Evolutionary conservation across 37 sponge, comb jelly and placozoan genomes (phyloP).

Genomic region (Chondrosia reniformis): DNA sequence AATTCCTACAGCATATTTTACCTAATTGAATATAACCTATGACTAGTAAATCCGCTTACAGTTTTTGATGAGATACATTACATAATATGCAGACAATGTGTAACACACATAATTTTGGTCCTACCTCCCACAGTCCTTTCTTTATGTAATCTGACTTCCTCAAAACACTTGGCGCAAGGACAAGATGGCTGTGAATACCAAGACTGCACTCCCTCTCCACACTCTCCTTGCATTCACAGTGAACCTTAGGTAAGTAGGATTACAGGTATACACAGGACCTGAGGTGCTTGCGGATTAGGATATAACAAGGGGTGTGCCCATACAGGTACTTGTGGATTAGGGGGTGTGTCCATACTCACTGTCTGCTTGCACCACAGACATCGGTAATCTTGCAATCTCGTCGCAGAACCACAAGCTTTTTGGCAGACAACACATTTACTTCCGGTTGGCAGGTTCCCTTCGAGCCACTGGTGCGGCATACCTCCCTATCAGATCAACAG

Average conservation of each 20-base stretch:
- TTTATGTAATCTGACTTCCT: constrained; percentile 54
- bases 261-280: neutral
- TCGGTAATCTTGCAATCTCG: constrained; percentile 70
- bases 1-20: no score
- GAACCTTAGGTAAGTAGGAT: constrained; percentile 70
- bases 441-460: constrained; percentile 83
- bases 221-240: constrained; percentile 67
- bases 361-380: constrained; percentile 93
- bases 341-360: constrained; percentile 44
- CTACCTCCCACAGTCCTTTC: constrained; percentile 79
- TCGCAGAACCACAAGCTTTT: constrained; percentile 67
- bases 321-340: constrained; percentile 9
- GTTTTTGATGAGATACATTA: no score
- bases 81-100: neutral
- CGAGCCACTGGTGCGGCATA: constrained; percentile 91
- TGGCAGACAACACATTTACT: constrained; percentile 80
- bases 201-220: constrained; percentile 52
- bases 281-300: neutral
- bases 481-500: constrained; percentile 34
- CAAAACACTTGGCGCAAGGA: constrained; percentile 74
- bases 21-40: no score
- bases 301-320: constrained; percentile 5
- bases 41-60: no score
- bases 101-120: neutral
- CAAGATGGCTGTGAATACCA: constrained; percentile 57